Conservation (phyloP, 2,797 vertebrate genomes). For the Acipenser transmontanus region DNA sequence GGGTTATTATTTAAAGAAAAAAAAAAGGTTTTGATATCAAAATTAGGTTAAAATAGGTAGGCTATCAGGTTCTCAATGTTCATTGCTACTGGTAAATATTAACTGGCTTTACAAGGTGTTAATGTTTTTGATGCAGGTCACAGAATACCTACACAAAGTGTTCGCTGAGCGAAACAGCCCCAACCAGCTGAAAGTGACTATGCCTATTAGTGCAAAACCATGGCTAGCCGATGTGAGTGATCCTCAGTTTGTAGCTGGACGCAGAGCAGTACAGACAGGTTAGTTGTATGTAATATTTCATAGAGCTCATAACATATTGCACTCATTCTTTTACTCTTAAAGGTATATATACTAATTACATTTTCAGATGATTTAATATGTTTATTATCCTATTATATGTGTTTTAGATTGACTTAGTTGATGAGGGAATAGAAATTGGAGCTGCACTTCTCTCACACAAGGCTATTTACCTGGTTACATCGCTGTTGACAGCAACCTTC, state of each 20-base stretch:
- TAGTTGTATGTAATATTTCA: not conserved
- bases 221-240: constrained; percentile 46
- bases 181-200: constrained; percentile 50
- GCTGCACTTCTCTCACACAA: not conserved
- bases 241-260: constrained; percentile 49
- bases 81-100: too few species aligned
- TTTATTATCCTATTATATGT: not conserved
- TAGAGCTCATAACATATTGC: not conserved
- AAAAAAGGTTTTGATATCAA: too few species aligned
- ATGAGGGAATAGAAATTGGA: not conserved
- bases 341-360: not conserved
- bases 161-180: constrained; percentile 59
- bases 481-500: too few species aligned
- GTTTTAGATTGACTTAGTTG: too few species aligned
- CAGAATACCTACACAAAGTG: constrained; percentile 44
- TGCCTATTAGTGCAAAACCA: constrained; percentile 38
- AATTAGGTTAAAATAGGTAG: too few species aligned
- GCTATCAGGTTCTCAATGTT: too few species aligned
- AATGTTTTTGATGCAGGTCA: constrained; percentile 41
- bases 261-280: constrained; percentile 54
- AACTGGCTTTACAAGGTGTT: too few species aligned
- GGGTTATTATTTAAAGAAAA: too few species aligned
- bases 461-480: too few species aligned
- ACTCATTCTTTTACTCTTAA: not conserved
- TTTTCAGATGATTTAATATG: not conserved